phyloP scores from a whole-genome alignment of 64 coral and sea anemone genomes.

The Orbicella faveolata region DNA sequence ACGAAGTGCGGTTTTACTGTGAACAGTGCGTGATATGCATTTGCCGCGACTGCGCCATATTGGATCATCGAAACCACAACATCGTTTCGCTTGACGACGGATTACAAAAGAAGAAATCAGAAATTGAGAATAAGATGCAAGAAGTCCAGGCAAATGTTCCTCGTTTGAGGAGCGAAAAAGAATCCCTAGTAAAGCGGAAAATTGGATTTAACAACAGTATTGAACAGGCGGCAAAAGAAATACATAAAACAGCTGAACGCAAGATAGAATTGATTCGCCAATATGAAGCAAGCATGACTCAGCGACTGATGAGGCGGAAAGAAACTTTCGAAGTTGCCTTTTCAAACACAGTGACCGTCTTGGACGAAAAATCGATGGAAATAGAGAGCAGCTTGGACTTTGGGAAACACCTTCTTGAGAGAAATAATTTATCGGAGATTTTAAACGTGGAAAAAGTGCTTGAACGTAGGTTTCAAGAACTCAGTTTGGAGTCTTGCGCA shows the following conservation, averaged over 20 bases:
- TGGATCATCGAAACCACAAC: constrained; percentile 7
- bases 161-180: background rate
- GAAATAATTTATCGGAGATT: constrained; percentile 1
- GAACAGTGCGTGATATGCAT: background rate
- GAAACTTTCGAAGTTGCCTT: constrained; percentile 1
- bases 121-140: background rate
- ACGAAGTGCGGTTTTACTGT: constrained; percentile 2
- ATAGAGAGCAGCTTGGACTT: constrained; percentile 25
- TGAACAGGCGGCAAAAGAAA: background rate
- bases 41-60: constrained; percentile 26
- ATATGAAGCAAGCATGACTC: background rate
- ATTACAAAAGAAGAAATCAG: background rate
- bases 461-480: constrained; percentile 9
- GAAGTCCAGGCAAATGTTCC: background rate
- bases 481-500: background rate
- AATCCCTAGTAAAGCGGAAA: background rate
- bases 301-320: background rate
- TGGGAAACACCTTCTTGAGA: background rate
- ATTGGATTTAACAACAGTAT: background rate
- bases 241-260: background rate
- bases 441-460: constrained; percentile 27
- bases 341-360: background rate
- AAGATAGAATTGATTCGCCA: constrained; percentile 5
- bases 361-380: background rate
- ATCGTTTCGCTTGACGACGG: background rate